These are phyloP conservation scores for Odontophorus gujanensis DNA, from an alignment of 2,113 vertebrate species.

Conservation along the genomic window DNA sequence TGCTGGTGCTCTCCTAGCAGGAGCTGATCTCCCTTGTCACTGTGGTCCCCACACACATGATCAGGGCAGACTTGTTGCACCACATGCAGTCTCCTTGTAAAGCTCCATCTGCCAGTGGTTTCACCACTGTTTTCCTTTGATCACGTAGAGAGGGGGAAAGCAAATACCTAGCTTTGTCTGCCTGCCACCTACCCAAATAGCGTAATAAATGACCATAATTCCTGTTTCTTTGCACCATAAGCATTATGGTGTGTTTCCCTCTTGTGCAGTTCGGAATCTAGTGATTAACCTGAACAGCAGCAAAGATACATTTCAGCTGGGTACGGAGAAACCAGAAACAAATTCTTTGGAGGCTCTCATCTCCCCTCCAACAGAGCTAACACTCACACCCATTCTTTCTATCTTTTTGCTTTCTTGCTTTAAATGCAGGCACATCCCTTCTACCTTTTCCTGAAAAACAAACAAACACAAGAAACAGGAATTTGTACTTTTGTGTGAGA, in stretches of 20 bases:
- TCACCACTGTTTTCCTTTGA: not conserved
- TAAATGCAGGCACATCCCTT: not conserved
- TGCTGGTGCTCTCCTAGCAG: not conserved
- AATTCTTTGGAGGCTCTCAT: not conserved
- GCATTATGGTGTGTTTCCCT: not conserved
- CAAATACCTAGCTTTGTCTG: not conserved
- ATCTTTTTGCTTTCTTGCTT: not conserved
- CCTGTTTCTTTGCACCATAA: not conserved
- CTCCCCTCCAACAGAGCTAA: not conserved
- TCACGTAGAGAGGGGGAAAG: not conserved
- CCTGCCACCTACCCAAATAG: not conserved
- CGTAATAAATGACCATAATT: not conserved
- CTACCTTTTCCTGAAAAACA: not conserved
- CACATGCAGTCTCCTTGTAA: not conserved
- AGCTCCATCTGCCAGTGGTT: slow-evolving; percentile 17
- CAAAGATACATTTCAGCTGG: not conserved
- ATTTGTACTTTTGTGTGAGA: not conserved
- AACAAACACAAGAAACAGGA: too few relatives aligned
- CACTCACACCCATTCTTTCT: not conserved
- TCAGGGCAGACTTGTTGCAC: not conserved
- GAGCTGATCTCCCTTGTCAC: not conserved
- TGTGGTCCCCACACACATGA: not conserved
- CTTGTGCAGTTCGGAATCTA: not conserved
- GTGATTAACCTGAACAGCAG: not conserved
- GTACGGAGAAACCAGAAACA: not conserved